Base-by-base conservation (phyloP, 2,888 invertebrate species). In the Erynnis tages region DNA sequence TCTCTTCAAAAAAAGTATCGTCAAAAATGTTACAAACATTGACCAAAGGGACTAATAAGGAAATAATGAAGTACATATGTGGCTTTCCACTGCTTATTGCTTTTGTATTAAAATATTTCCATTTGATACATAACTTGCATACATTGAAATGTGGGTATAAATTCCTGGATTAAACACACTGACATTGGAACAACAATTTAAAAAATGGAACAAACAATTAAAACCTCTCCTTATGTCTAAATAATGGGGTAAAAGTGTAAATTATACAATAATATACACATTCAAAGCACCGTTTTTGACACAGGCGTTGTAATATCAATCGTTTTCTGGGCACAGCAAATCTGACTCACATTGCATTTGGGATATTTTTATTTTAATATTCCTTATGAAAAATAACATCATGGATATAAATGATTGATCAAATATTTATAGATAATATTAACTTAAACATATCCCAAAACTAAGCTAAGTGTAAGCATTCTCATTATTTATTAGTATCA, bases 271-370 rank as follows among this genome's bases (percentile, higher is more conserved):
- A 80, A 77, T 85, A 67, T 82, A 83, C 79, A 82, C 65, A 54
- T 68, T 74, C 73, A 63, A 79, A 87, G 85, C 85, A 86, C 86
- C 87, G 72, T 72, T 74, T 80, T 85, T 85, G 83, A 83, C 77
- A 82, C 84, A 69, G 66, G 76, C 69, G 66, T 68, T 67, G 52
- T 73, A 76, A 76, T 76, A 79, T 79, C 73, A 76, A 69, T 67
- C 66, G 72, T 73, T 77, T 41, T 41, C 76, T 73, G 76, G 73
- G 73, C 61, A 68, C 61, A 64, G 58, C 57, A 54, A 66, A 54
- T 55, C 34, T 32, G 37, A 30, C 54, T 56, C 55, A 56, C 45
- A 52, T 49, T 37, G 47, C 50, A 19, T 17, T 35, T 21, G 34
- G 14, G 29, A 13, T 35, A 43, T 50, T 43, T 50, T 43, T 35